Evolutionary conservation across 2,888 invertebrate species (phyloP).

Genomic region (Ashinkailepas kermadecensis): DNA sequence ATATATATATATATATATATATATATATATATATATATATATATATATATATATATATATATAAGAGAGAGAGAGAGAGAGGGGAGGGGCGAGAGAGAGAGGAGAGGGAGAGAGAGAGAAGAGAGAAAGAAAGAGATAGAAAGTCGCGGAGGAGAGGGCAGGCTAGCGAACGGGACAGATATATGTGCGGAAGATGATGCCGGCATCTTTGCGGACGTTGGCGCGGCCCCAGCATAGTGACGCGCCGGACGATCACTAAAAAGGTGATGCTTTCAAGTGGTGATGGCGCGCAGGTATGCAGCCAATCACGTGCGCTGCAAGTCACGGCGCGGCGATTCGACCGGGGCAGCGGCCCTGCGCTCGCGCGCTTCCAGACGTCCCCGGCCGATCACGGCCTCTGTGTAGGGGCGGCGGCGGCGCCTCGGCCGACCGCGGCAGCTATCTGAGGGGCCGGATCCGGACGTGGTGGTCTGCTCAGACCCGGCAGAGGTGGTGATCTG

Average conservation of each 20-base stretch:
- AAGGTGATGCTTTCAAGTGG: constrained; percentile 18
- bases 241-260: neutral
- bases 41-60: no score
- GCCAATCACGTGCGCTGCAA: constrained; percentile 1
- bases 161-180: no score
- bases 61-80: no score
- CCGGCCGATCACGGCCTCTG: neutral
- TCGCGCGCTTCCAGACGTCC: neutral
- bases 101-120: neutral
- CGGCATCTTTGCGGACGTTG: neutral
- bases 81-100: no score
- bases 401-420: neutral
- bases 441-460: no score
- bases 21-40: no score
- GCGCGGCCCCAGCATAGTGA: neutral
- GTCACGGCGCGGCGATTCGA: neutral
- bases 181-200: neutral
- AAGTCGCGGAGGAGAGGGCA: no score
- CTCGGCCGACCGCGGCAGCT: neutral
- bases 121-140: neutral
- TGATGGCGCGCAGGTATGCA: constrained; percentile 1
- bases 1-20: no score
- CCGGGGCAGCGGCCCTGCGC: neutral
- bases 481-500: no score
- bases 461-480: no score